These are phyloP conservation scores for Caenorhabditis sulstoni DNA, from an alignment of 2,888 invertebrate species.

Conservation along the genomic window DNA sequence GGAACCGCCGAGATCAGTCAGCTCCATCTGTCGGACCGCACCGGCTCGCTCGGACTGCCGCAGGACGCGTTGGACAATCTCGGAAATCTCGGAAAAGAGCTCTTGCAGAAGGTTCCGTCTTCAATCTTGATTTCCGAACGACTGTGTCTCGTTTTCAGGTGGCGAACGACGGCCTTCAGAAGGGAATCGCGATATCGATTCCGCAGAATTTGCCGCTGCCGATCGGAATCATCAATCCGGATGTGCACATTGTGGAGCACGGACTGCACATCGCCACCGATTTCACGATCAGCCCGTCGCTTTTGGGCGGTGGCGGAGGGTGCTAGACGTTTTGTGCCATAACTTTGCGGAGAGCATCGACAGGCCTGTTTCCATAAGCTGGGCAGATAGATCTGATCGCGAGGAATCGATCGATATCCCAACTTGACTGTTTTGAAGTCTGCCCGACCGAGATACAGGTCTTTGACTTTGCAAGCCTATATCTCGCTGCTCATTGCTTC, in stretches of 20 bases:
- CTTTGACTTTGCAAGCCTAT: too few relatives aligned
- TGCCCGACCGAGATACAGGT: too few relatives aligned
- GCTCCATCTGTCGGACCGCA: constrained; percentile 67
- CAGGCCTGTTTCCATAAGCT: too few relatives aligned
- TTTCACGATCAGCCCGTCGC: constrained; percentile 74
- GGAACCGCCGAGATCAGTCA: constrained; percentile 73
- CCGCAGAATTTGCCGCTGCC: constrained; percentile 73
- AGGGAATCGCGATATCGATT: constrained; percentile 74
- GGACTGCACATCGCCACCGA: constrained; percentile 77
- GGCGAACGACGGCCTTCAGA: constrained; percentile 76
- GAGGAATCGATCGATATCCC: too few relatives aligned
- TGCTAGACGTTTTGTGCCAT: constrained; percentile 24
- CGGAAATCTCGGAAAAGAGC: constrained; percentile 79
- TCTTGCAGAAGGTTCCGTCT: constrained; percentile 70
- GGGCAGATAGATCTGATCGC: too few relatives aligned
- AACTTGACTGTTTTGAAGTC: too few relatives aligned
- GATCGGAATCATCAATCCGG: constrained; percentile 74
- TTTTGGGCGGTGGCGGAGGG: constrained; percentile 62
- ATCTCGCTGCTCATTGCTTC: too few relatives aligned
- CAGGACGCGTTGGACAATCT: constrained; percentile 79
- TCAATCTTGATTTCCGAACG: constrained; percentile 3
- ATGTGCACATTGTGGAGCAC: constrained; percentile 76
- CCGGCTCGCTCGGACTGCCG: constrained; percentile 72
- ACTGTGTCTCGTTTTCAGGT: constrained; percentile 55
- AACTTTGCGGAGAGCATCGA: too few relatives aligned